These are phyloP conservation scores for Tenthredo scrophulariae DNA, from an alignment of 2,888 invertebrate species.

Conservation along the genomic window DNA sequence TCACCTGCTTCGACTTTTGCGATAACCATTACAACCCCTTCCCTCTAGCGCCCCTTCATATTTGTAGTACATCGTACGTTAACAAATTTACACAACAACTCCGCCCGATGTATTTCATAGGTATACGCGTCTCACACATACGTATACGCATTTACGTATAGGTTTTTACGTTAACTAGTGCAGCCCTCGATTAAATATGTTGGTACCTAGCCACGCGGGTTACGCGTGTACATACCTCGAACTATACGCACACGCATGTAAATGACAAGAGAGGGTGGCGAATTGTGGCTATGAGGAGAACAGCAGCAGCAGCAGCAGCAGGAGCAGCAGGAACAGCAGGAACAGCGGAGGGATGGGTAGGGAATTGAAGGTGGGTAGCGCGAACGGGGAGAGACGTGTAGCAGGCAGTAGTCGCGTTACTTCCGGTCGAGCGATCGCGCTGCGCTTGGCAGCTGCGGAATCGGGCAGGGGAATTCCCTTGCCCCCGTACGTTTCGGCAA, in stretches of 20 bases:
- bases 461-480: slow-evolving; percentile 68
- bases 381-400: slow-evolving; percentile 71
- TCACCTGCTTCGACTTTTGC: slow-evolving; percentile 32
- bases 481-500: slow-evolving; percentile 58
- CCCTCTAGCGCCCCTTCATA: not conserved
- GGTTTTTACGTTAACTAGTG: slow-evolving; percentile 21
- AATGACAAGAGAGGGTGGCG: slow-evolving; percentile 65
- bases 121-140: not conserved
- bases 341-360: slow-evolving; percentile 47
- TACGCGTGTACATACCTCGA: slow-evolving; percentile 25
- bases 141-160: not conserved
- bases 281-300: slow-evolving; percentile 60
- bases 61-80: slow-evolving; percentile 14
- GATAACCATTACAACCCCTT: not conserved
- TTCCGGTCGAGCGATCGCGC: slow-evolving; percentile 77
- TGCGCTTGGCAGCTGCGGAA: slow-evolving; percentile 78
- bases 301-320: slow-evolving; percentile 52
- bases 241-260: slow-evolving; percentile 62
- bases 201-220: slow-evolving; percentile 19
- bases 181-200: slow-evolving; percentile 34
- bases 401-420: slow-evolving; percentile 78
- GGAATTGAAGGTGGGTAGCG: slow-evolving; percentile 55
- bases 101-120: not conserved
- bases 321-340: slow-evolving; percentile 37
- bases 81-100: slow-evolving; percentile 24